Evolutionary conservation across 2,113 vertebrate species (phyloP).

Genomic region (Rana temporaria): DNA sequence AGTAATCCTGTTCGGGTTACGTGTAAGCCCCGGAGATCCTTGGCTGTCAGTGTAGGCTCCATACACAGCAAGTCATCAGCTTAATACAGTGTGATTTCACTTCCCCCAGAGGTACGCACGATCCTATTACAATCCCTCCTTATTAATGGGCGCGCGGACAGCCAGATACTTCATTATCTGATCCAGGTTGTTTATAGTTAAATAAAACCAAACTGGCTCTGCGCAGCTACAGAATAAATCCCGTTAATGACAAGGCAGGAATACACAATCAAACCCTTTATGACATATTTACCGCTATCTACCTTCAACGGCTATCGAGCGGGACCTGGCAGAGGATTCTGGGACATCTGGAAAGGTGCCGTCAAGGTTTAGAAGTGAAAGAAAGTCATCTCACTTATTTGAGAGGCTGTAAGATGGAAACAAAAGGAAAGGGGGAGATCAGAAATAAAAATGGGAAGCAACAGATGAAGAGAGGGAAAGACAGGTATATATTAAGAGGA

Average conservation of each 20-base stretch:
- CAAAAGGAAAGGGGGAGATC: too few species aligned
- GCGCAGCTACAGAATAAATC: constrained; percentile 41
- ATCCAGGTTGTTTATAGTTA: constrained; percentile 54
- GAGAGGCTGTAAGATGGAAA: not conserved
- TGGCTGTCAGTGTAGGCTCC: constrained; percentile 28
- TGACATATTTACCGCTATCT: constrained; percentile 53
- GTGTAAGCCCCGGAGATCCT: constrained; percentile 41
- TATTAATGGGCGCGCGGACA: constrained; percentile 49
- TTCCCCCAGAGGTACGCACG: constrained; percentile 34
- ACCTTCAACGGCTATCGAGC: constrained; percentile 45
- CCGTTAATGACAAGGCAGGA: constrained; percentile 47
- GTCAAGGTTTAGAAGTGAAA: constrained; percentile 45
- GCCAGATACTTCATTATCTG: constrained; percentile 52
- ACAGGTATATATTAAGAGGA: too few species aligned
- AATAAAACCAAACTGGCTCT: constrained; percentile 46
- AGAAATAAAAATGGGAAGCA: too few species aligned
- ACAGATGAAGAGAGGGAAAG: too few species aligned
- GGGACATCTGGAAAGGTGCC: constrained; percentile 42
- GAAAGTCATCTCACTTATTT: constrained; percentile 39
- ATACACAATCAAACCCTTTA: constrained; percentile 53
- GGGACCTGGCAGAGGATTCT: constrained; percentile 39
- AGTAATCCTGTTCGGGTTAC: constrained; percentile 46
- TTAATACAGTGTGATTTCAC: constrained; percentile 48
- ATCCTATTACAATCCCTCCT: constrained; percentile 53
- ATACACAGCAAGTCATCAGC: constrained; percentile 33